A percentile compares a stretch with the other conserved stretches of the same genome.
Conservation (phyloP, 1,140 invertebrate genomes). For the Dendroctonus ponderosae region DNA sequence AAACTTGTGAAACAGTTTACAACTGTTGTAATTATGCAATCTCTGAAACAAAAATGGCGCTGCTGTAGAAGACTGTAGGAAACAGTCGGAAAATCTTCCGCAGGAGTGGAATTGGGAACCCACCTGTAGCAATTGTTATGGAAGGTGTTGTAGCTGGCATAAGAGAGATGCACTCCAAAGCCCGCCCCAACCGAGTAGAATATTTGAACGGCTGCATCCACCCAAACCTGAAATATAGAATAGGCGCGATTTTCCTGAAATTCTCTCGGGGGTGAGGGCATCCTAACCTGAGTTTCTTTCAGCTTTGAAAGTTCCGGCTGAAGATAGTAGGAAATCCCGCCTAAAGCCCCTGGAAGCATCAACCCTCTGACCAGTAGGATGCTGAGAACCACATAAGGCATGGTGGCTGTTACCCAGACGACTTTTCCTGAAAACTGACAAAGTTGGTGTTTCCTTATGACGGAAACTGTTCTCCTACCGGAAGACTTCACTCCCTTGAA, state of each 20-base stretch:
- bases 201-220: constrained; percentile 87
- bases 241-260: too few relatives aligned
- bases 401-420: constrained; percentile 82
- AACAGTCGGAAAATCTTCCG: not conserved
- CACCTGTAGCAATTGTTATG: constrained; percentile 81
- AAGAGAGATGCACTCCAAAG: constrained; percentile 86
- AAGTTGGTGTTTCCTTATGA: too few relatives aligned
- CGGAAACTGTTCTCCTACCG: constrained; percentile 44
- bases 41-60: constrained; percentile 53
- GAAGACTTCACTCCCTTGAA: constrained; percentile 77
- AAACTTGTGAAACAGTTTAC: constrained; percentile 88
- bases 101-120: too few relatives aligned
- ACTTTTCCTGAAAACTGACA: constrained; percentile 54
- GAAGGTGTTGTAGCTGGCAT: constrained; percentile 88
- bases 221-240: constrained; percentile 72
- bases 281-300: constrained; percentile 59
- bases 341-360: constrained; percentile 73
- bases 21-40: constrained; percentile 69
- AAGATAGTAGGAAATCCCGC: constrained; percentile 80
- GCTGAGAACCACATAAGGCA: constrained; percentile 79
- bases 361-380: constrained; percentile 70
- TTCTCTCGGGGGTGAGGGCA: not conserved
- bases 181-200: constrained; percentile 91
- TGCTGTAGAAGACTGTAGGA: not conserved
- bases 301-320: constrained; percentile 78